phyloP scores from a whole-genome alignment of 2,797 vertebrate species.

The Jordanella pulchra region DNA sequence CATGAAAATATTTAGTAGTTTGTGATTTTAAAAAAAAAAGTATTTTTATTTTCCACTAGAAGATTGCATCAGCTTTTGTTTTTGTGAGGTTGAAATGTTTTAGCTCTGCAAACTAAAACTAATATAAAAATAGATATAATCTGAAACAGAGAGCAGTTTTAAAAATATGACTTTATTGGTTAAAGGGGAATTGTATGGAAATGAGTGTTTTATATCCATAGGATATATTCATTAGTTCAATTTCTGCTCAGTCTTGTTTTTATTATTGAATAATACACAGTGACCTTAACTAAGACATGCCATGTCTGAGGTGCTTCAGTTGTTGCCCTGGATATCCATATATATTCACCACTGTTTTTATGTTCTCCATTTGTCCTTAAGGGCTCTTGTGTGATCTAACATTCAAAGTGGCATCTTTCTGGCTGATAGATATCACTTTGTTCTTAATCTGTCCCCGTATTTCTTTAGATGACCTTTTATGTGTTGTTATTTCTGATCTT shows the following conservation, averaged over 20 bases:
- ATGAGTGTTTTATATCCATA: neutral
- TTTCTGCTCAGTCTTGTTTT: neutral
- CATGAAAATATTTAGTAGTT: no score
- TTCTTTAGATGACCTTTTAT: no score
- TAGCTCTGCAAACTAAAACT: neutral
- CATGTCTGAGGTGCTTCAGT: neutral
- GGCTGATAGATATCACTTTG: no score
- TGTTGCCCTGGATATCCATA: neutral
- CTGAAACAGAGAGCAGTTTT: neutral
- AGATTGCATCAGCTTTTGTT: neutral
- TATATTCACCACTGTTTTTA: neutral
- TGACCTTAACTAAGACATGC: no score
- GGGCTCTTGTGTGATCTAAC: neutral
- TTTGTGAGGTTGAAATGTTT: neutral
- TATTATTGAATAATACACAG: neutral
- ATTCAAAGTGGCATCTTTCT: no score
- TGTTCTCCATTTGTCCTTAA: neutral
- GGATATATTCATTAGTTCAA: neutral
- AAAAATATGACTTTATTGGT: neutral
- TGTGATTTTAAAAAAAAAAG: slow-evolving; percentile 7
- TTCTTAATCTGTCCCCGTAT: no score
- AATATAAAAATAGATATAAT: neutral
- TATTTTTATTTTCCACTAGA: neutral
- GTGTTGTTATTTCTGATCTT: no score
- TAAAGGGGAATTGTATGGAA: neutral